Base-by-base conservation (phyloP, 2,113 vertebrate species). In the Crotalus helleri region DNA sequence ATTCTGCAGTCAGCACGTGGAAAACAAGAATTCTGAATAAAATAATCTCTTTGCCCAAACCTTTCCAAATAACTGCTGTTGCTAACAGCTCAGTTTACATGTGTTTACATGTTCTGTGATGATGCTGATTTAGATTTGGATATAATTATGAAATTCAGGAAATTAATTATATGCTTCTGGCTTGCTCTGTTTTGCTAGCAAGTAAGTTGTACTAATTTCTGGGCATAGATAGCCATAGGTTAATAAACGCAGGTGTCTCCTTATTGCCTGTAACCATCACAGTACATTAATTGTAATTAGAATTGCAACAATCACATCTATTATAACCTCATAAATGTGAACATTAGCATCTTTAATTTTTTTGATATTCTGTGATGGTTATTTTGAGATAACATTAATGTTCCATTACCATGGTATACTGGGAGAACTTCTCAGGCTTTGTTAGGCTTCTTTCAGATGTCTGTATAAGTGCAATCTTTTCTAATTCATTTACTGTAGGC, bases 401-500 rank as follows among this genome's bases (percentile, higher is more conserved):
- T 53, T 87, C n/a, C 87, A 39, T 89, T 0, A 0, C 17, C 39
- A 23, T 59, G 23, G 17, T 0, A 0, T 6, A 26, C 44, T 5
- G 5, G 46, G 1, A 64, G 53, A 69, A n/a, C 49, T 92, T 57
- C 95, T 57, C 0, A 0, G 92, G 24, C 91, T 95, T 92, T 92
- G 46, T 89, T 54, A 12, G 49, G 51, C 33, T 4, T 46, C 95
- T 95, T 12, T 91, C 85, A 88, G 89, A 94, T 95, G 88, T 93
- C 0, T 0, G 26, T 33, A 44, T 93, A 94, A 15, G 69, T 69
- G 74, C 93, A 92, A 92, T 97, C 93, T 0, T 92, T 33, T 11
- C 6, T 95, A 95, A 97, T 96, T 89, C 58, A 87, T 94, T 97
- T 97, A 94, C 87, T 95, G 93, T 94, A 86, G 96, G 94, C 96